A percentile compares a stretch with the other conserved stretches of the same genome.
Evolutionary conservation across 2,797 vertebrate genomes (phyloP).

Genomic region (Lerista edwardsae): DNA sequence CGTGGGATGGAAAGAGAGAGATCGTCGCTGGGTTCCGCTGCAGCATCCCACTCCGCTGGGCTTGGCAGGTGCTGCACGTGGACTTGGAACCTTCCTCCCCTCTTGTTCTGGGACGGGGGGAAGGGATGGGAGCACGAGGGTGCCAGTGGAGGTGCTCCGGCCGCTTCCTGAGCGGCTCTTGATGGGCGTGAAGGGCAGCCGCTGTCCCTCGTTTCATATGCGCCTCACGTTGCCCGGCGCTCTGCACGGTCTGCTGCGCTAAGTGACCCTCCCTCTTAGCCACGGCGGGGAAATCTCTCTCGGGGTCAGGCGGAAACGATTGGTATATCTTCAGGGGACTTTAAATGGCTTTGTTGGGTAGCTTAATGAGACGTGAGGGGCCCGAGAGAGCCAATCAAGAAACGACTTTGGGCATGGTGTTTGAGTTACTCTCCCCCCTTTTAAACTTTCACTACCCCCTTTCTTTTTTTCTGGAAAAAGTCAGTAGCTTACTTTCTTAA

Average conservation of each 20-base stretch:
- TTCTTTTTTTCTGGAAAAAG: background rate
- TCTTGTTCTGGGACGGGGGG: constrained; percentile 45
- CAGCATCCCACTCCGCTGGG: background rate
- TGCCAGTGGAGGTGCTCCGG: constrained; percentile 22
- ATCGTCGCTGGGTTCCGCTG: background rate
- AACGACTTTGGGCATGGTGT: background rate
- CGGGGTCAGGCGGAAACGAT: constrained; percentile 14
- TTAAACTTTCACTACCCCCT: no score
- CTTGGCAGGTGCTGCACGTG: constrained; percentile 7
- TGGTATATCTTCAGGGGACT: constrained; percentile 4
- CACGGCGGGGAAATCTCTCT: background rate
- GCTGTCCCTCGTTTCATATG: constrained; percentile 50
- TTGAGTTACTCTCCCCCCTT: background rate
- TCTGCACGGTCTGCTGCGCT: constrained; percentile 57
- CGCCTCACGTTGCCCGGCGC: constrained; percentile 57
- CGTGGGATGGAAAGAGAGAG: background rate
- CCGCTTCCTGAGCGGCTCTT: background rate
- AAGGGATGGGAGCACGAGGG: constrained; percentile 41
- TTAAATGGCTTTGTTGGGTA: constrained; percentile 29
- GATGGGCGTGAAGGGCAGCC: background rate
- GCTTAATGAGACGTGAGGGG: background rate
- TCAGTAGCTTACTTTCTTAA: background rate
- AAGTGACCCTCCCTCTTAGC: constrained; percentile 22
- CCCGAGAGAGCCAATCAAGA: background rate
- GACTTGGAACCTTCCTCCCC: background rate